These are phyloP conservation scores for Hirtodrosophila alboralis DNA, from an alignment of 2,888 invertebrate species.

Conservation along the genomic window DNA sequence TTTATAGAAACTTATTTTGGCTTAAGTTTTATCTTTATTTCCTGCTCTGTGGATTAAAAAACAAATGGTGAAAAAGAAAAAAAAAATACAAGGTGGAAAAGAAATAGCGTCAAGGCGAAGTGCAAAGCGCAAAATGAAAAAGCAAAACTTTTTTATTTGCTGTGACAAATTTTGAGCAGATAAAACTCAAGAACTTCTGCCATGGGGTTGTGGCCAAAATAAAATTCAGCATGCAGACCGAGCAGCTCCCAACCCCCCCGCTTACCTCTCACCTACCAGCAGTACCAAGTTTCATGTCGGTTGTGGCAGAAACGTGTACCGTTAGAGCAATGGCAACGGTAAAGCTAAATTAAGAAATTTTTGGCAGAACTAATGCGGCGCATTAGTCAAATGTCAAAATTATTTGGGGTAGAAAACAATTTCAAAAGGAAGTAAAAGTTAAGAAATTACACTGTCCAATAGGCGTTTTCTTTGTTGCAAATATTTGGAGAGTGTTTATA, in stretches of 20 bases:
- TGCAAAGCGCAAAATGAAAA: slow-evolving; percentile 46
- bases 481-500: no score
- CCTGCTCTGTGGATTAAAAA: slow-evolving; percentile 66
- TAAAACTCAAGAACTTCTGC: slow-evolving; percentile 69
- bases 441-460: slow-evolving; percentile 31
- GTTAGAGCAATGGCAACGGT: slow-evolving; percentile 38
- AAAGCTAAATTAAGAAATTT: slow-evolving; percentile 67
- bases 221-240: slow-evolving; percentile 56
- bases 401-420: slow-evolving; percentile 52
- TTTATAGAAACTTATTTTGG: slow-evolving; percentile 67
- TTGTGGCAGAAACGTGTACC: slow-evolving; percentile 29
- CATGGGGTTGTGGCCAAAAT: slow-evolving; percentile 54
- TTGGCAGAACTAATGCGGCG: slow-evolving; percentile 72
- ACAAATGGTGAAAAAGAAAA: slow-evolving; percentile 34
- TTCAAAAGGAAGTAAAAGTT: slow-evolving; percentile 31
- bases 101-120: slow-evolving; percentile 26
- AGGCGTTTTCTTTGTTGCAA: no score
- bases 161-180: slow-evolving; percentile 76
- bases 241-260: slow-evolving; percentile 3
- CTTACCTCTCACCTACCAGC: no score
- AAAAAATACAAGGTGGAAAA: slow-evolving; percentile 11
- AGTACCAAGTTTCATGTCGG: slow-evolving; percentile 5
- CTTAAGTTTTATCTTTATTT: slow-evolving; percentile 75
- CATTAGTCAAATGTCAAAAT: slow-evolving; percentile 76
- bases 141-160: slow-evolving; percentile 74